Evolutionary conservation across 2,888 invertebrate genomes (phyloP).

Genomic region (Vesta saturnalis): DNA sequence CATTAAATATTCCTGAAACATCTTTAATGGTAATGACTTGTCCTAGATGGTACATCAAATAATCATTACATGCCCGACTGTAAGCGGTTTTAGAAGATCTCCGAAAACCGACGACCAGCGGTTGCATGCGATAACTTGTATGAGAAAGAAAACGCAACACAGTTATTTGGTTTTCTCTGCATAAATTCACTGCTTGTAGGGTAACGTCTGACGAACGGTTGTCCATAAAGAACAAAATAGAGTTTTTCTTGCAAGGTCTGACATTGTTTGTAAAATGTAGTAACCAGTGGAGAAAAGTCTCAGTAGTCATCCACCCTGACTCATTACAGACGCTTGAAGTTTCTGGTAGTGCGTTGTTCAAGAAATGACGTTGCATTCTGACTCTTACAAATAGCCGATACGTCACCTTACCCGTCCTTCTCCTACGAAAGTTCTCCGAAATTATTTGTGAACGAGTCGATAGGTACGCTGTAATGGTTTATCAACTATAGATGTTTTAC

Average conservation of each 20-base stretch:
- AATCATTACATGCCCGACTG: background rate
- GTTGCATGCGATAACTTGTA: background rate
- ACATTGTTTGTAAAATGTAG: no score
- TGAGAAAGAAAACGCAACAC: no score
- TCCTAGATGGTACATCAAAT: background rate
- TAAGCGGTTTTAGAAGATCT: background rate
- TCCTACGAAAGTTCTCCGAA: no score
- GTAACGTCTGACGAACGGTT: no score
- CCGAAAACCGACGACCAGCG: background rate
- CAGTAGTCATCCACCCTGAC: background rate
- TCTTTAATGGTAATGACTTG: background rate
- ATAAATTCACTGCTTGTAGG: no score
- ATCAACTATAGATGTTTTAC: no score
- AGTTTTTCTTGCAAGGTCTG: no score
- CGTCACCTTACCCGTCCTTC: no score
- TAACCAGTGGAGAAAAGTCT: background rate
- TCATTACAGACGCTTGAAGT: background rate
- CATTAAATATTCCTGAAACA: background rate
- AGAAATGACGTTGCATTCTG: background rate
- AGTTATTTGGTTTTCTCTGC: no score
- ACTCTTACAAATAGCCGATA: background rate
- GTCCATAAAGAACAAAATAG: no score
- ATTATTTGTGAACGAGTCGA: no score
- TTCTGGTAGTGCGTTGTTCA: background rate
- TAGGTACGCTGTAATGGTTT: no score